Evolutionary conservation across 2,113 vertebrate genomes (phyloP), one percentile per base, ranked within the genome.

Genomic region (Tetraodon nigroviridis): DNA sequence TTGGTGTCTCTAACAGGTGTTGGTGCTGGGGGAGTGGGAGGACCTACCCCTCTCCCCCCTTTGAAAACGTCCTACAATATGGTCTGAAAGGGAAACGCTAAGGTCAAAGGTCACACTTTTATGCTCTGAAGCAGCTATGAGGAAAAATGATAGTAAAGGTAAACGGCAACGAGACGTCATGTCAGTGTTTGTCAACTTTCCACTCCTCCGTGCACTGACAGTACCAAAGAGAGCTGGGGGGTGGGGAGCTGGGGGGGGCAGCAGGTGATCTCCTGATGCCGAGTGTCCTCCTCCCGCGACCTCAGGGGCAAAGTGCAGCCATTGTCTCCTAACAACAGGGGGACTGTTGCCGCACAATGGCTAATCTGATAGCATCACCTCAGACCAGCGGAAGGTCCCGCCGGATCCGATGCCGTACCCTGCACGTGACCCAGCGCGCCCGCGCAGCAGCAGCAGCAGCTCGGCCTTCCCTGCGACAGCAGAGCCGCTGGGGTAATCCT

Each of bases 1-100:
- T 87, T 83, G 79, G 81, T 86, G 76, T 89, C 86, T 81, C 81
- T 80, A 87, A 89, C 87, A 89, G 87, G 87, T 89, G 87, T 85
- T 87, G 62, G 20, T 61, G 73, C 77, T 75, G 71, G 65, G 79
- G 78, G 69, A 66, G 67, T 70, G 76, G 48, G 55, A 40, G 42
- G 70, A 78, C 71, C 55, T 61, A 57, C 44, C 53, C 51, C 58
- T 69, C 51, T 49, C 53, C 61, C 24, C 15, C 49, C 29, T 60
- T 16, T 16, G 7, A 32, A 59, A 17, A 47, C 68, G 19, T 45
- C 44, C 47, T 46, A 18, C 7, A 19, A 61, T 19, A 56, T 42
- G 32, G 37, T 47, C 69, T 44, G 57, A 44, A 45, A 27, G 44
- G 12, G 49, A 21, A 41, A 66, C n/a, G 18, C 64, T 5, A 6